phyloP scores from a whole-genome alignment of 2,113 vertebrate genomes.

The Dasypus novemcinctus region DNA sequence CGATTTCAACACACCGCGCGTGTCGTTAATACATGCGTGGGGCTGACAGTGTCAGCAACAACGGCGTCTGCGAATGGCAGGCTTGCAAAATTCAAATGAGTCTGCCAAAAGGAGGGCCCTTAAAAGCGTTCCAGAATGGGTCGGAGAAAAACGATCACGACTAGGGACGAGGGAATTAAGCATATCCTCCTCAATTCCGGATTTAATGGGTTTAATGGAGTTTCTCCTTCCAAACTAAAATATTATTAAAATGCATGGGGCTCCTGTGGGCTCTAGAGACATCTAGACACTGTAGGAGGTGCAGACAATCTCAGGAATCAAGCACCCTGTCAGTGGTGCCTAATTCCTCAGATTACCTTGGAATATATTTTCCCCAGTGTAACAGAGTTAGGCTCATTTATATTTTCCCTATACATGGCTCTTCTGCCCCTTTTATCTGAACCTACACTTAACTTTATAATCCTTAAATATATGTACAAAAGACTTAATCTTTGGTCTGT shows the following conservation, averaged over 20 bases:
- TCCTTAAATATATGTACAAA: too few species aligned
- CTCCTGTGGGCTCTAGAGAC: too few species aligned
- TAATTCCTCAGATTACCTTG: too few species aligned
- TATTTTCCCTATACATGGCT: too few species aligned
- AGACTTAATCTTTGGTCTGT: background rate
- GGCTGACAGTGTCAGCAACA: background rate
- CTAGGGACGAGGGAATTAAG: slow-evolving; percentile 48
- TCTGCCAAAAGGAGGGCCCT: slow-evolving; percentile 45
- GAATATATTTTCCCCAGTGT: too few species aligned
- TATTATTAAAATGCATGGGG: background rate
- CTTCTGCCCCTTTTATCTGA: too few species aligned
- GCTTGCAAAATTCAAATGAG: slow-evolving; percentile 28
- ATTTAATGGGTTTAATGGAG: background rate
- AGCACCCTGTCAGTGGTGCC: too few species aligned
- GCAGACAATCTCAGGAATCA: too few species aligned
- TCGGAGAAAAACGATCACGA: slow-evolving; percentile 55
- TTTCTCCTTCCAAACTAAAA: slow-evolving; percentile 52
- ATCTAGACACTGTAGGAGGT: too few species aligned
- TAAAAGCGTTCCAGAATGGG: slow-evolving; percentile 57
- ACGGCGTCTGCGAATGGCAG: slow-evolving; percentile 29
- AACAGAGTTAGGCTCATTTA: too few species aligned
- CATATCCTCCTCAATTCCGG: background rate
- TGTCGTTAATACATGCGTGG: background rate
- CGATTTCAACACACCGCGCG: background rate
- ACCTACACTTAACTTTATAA: background rate